Conservation (phyloP, 92 coral and sea anemone genomes). For the Parazoanthus darwini region DNA sequence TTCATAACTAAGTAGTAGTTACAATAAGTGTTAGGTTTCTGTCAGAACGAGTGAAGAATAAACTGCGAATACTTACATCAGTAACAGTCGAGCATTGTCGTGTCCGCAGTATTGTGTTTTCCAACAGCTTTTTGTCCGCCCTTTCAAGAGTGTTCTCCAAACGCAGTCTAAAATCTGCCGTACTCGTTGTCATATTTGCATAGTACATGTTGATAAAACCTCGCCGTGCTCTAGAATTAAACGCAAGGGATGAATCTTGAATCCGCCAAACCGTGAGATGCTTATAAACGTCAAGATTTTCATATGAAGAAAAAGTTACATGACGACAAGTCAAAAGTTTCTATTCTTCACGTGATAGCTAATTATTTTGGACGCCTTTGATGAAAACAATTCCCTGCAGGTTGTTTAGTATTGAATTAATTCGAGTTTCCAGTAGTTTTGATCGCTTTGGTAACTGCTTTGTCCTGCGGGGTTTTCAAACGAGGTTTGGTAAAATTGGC, state of each 20-base stretch:
- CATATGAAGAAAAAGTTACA: not conserved
- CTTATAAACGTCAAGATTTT: not conserved
- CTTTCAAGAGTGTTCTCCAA: not conserved
- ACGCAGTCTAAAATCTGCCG: not conserved
- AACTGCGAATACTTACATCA: not conserved
- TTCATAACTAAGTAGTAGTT: not conserved
- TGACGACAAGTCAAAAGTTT: not conserved
- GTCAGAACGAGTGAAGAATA: too few species aligned
- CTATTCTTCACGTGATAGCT: not conserved
- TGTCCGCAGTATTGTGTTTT: slow-evolving; percentile 4
- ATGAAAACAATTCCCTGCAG: not conserved
- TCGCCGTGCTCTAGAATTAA: not conserved
- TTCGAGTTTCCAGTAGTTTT: not conserved
- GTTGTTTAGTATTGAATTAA: not conserved
- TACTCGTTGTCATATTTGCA: slow-evolving; percentile 1
- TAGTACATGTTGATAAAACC: slow-evolving; percentile 2
- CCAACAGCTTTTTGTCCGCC: slow-evolving; percentile 9
- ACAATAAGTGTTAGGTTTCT: not conserved
- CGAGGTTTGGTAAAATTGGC: not conserved
- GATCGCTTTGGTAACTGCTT: not conserved
- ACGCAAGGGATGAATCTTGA: not conserved
- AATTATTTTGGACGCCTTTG: slow-evolving; percentile 10
- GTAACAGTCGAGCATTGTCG: not conserved
- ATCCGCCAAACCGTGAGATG: not conserved
- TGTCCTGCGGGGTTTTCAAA: not conserved